A percentile compares a stretch with the other conserved stretches of the same genome.
Evolutionary conservation across 2,888 invertebrate species (phyloP).

Genomic region (Ecliptopera silaceata): DNA sequence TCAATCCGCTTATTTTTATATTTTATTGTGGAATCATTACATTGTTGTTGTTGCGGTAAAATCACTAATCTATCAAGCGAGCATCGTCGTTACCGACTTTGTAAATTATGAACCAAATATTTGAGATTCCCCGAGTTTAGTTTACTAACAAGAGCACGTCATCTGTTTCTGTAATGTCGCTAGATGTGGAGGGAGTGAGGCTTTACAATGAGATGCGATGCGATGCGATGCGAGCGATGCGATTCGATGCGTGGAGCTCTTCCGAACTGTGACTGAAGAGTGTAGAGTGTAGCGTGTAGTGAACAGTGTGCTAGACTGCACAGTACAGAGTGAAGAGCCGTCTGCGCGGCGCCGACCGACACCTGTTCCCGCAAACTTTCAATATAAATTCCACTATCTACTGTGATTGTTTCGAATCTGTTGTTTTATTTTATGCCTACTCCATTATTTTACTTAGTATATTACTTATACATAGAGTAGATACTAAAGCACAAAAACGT

Average conservation of each 20-base stretch:
- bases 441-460: neutral
- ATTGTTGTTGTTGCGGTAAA: conserved; percentile 27
- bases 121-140: conserved; percentile 11
- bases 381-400: conserved; percentile 61
- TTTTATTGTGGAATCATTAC: conserved; percentile 27
- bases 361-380: conserved; percentile 30
- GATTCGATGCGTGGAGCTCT: neutral
- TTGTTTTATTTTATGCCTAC: conserved; percentile 47
- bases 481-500: too few species aligned
- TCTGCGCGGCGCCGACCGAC: conserved; percentile 13
- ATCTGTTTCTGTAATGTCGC: conserved; percentile 9
- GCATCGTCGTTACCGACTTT: conserved; percentile 11
- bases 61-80: conserved; percentile 28
- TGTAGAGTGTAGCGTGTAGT: too few species aligned
- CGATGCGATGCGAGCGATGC: neutral
- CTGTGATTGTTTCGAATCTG: conserved; percentile 58
- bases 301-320: too few species aligned
- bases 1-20: conserved; percentile 26
- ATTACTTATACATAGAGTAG: too few species aligned
- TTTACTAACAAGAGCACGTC: conserved; percentile 1
- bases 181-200: too few species aligned
- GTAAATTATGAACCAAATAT: conserved; percentile 17
- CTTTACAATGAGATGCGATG: neutral
- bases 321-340: neutral
- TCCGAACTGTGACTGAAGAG: too few species aligned